Conservation (phyloP, 2,113 vertebrate species). For the Rhipidura dahli region DNA sequence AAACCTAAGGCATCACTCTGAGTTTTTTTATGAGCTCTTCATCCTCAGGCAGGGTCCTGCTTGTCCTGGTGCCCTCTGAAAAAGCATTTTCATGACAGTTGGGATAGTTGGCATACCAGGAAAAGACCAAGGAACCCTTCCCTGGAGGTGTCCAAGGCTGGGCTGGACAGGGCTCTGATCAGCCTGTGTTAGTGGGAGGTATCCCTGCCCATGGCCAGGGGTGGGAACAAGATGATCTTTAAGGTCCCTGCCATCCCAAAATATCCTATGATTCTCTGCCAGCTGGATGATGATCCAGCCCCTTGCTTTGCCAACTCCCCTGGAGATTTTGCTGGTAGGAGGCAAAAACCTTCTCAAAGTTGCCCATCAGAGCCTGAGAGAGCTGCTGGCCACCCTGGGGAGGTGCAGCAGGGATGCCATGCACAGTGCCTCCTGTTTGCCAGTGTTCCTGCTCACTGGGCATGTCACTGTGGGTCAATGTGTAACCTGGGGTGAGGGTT, state of each 20-base stretch:
- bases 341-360: neutral
- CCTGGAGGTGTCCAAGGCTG: neutral
- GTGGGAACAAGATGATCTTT: rapidly evolving
- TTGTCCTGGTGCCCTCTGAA: neutral
- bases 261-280: neutral
- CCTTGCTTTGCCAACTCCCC: neutral
- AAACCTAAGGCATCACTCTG: no score
- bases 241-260: neutral
- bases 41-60: neutral
- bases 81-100: neutral
- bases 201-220: neutral
- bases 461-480: neutral
- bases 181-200: neutral
- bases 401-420: neutral
- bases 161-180: neutral
- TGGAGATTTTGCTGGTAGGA: neutral
- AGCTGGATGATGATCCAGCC: neutral
- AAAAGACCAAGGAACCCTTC: neutral
- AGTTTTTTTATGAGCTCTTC: neutral
- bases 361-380: neutral
- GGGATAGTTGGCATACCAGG: neutral
- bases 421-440: neutral
- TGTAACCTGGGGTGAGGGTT: neutral
- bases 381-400: neutral
- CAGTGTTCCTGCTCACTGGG: constrained; percentile 32